Evolutionary conservation across 2,888 invertebrate genomes (phyloP), one percentile per base, ranked within the genome.

Genomic region (Sericinus montela): DNA sequence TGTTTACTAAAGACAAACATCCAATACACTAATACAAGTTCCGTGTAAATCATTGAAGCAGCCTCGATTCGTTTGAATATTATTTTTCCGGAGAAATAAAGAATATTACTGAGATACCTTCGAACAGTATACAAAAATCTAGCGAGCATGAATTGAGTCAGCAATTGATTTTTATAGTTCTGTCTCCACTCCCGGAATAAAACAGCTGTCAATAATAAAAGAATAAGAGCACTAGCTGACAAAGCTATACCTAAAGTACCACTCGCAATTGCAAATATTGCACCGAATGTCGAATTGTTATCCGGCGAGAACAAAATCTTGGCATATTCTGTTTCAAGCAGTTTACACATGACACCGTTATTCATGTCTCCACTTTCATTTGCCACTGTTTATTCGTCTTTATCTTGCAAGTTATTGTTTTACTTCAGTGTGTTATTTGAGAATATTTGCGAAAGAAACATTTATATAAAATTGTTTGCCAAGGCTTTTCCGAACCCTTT

Each of bases 1-100:
- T 79, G 75, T 35, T 71, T 75, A 29, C 68, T 86, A 42, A 83
- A 87, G 2, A 79, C 56, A 42, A 72, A 80, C 83, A 83, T 87
- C 86, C 87, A 87, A 1, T 59, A 54, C 0, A 83, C 67, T 1
- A 85, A 62, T 0, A 62, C 62, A 38, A 75, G 60, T 54, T 87
- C 87, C 0, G 81, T 70, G 52, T 79, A 83, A 0, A 72, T 56
- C 45, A 75, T 57, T 0, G 62, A 39, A 1, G 72, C 49, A 1
- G 65, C 35, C 36, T 73, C 69, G 1, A 69, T 50, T 13, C 66
- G 58, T 0, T 68, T 42, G 0, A 28, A 29, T 2, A 29, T 29
- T 0, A 13, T 5, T 19, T 13, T n/a, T 13, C 44, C 44, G 1
- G 15, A 3, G 13, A 16, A 7, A 42, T 44, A 35, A 0, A 61